Evolutionary conservation across 23 tunicate species (phyloP).

Genomic region (Clavelina lepadiformis): DNA sequence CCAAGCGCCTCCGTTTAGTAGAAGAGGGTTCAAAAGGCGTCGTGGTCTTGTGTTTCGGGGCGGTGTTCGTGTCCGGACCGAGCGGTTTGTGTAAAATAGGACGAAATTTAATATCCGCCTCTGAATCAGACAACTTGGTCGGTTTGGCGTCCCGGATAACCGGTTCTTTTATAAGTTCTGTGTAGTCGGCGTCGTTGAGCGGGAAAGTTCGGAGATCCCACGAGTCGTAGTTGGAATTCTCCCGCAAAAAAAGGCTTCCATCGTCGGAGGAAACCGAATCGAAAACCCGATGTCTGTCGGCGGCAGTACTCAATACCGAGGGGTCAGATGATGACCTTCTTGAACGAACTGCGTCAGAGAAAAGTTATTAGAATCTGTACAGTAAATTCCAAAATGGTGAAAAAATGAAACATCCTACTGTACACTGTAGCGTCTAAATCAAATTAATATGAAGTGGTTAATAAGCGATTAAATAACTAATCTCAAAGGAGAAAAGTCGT

Average conservation of each 20-base stretch:
- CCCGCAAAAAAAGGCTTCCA: constrained; percentile 6
- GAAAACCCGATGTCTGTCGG: constrained; percentile 6
- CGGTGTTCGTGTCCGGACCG: constrained; percentile 27
- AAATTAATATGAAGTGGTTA: too few relatives aligned
- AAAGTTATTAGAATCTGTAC: background rate
- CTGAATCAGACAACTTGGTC: constrained; percentile 1
- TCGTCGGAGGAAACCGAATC: constrained; percentile 20
- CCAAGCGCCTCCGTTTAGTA: constrained; percentile 9
- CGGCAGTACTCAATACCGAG: constrained; percentile 8
- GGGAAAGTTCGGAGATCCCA: constrained; percentile 73
- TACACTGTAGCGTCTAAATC: background rate
- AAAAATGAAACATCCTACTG: background rate
- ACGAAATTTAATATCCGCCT: constrained; percentile 7
- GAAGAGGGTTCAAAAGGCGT: background rate
- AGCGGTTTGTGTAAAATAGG: constrained; percentile 20
- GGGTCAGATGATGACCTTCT: constrained; percentile 41
- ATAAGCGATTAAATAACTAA: too few relatives aligned
- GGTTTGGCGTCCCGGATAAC: constrained; percentile 18
- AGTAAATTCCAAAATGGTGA: background rate
- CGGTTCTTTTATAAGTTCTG: constrained; percentile 47
- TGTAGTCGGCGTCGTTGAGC: constrained; percentile 37
- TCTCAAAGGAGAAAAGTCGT: too few relatives aligned
- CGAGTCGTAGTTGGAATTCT: constrained; percentile 6
- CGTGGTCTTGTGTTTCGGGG: constrained; percentile 10
- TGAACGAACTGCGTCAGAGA: constrained; percentile 4